phyloP scores from a whole-genome alignment of 1,140 invertebrate genomes.

The Diuraphis noxia region DNA sequence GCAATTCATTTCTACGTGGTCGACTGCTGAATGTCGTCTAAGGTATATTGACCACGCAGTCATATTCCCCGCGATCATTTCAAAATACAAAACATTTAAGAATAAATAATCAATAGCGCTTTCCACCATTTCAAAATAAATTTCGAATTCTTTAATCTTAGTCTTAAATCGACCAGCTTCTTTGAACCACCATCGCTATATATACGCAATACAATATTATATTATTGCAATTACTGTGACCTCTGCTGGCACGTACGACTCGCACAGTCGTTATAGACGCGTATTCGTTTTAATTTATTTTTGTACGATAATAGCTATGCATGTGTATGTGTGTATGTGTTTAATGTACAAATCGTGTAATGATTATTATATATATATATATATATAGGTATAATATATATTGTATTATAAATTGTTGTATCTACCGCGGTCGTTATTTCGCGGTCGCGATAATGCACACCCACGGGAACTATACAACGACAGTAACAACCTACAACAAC shows the following conservation, averaged over 20 bases:
- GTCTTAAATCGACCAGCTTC: background rate
- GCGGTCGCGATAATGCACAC: background rate
- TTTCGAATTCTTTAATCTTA: background rate
- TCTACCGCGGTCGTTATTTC: background rate
- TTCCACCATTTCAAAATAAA: too few relatives aligned
- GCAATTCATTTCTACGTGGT: too few relatives aligned
- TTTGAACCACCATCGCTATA: background rate
- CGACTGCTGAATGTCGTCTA: too few relatives aligned
- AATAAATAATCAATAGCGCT: too few relatives aligned
- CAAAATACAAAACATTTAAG: too few relatives aligned
- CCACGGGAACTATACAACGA: background rate
- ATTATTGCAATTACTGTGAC: background rate
- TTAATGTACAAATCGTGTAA: background rate
- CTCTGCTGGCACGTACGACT: background rate
- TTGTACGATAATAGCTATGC: background rate
- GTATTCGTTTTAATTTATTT: constrained; percentile 12
- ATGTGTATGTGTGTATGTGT: background rate
- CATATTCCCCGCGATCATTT: too few relatives aligned
- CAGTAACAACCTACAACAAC: background rate
- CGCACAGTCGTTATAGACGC: background rate
- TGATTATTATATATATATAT: background rate
- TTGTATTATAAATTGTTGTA: background rate
- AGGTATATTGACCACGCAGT: too few relatives aligned
- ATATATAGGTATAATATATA: background rate
- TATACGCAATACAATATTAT: background rate